Conservation (phyloP, 2,888 invertebrate genomes). For the Pegoplata infirma region DNA sequence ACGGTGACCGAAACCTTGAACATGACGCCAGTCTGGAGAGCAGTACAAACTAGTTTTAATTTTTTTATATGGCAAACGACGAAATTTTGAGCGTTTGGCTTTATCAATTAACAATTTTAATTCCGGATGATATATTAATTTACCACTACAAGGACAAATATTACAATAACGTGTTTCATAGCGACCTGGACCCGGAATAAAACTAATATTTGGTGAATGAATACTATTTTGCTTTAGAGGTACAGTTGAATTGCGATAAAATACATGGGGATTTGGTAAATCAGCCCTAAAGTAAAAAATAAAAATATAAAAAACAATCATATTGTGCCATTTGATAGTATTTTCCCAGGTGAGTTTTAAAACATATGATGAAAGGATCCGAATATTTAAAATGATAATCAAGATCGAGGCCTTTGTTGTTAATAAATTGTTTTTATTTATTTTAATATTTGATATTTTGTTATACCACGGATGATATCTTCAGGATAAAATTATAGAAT, state of each 20-base stretch:
- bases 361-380: too few species aligned
- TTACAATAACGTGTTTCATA: slow-evolving; percentile 68
- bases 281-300: slow-evolving; percentile 59
- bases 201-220: slow-evolving; percentile 63
- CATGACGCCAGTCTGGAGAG: slow-evolving; percentile 70
- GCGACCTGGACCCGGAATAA: slow-evolving; percentile 72
- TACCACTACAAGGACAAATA: slow-evolving; percentile 66
- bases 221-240: slow-evolving; percentile 63
- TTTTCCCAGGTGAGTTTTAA: too few species aligned
- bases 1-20: slow-evolving; percentile 68
- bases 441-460: too few species aligned
- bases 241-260: slow-evolving; percentile 63
- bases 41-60: slow-evolving; percentile 61
- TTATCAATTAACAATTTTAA: slow-evolving; percentile 68
- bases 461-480: too few species aligned
- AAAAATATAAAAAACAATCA: too few species aligned
- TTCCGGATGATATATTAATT: slow-evolving; percentile 64
- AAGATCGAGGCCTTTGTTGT: too few species aligned
- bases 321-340: too few species aligned
- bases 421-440: too few species aligned
- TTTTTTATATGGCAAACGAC: slow-evolving; percentile 66
- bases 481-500: too few species aligned
- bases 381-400: too few species aligned
- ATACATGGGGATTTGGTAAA: slow-evolving; percentile 27
- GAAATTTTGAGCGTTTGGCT: slow-evolving; percentile 71